These are phyloP conservation scores for Nomada lathburiana DNA, from an alignment of 2,888 invertebrate genomes.

Conservation along the genomic window DNA sequence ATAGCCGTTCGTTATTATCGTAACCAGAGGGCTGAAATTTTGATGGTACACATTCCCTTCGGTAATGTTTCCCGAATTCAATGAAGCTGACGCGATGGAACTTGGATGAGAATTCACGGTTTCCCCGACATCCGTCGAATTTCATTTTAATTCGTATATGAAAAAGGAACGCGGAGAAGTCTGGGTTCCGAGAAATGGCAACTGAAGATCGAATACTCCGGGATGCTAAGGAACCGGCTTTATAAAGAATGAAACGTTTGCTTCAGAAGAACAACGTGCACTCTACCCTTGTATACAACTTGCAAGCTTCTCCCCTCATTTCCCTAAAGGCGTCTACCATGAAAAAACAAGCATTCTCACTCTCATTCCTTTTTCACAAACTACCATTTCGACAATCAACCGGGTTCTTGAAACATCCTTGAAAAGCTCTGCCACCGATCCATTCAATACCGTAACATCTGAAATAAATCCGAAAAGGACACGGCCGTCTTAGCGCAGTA, in stretches of 20 bases:
- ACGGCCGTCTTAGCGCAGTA: too few species aligned
- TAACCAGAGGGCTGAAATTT: too few species aligned
- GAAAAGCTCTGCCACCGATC: not conserved
- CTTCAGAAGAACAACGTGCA: not conserved
- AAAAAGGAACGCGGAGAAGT: not conserved
- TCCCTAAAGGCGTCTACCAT: slow-evolving; percentile 19
- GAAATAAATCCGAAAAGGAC: too few species aligned
- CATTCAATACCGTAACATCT: too few species aligned
- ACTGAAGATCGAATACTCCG: not conserved
- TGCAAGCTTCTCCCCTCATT: slow-evolving; percentile 5
- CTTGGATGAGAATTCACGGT: too few species aligned
- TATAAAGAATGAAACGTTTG: slow-evolving; percentile 21
- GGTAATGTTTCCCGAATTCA: too few species aligned
- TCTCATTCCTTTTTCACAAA: slow-evolving; percentile 12
- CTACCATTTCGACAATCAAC: not conserved
- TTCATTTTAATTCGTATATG: not conserved
- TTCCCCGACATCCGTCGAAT: too few species aligned
- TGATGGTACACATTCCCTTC: too few species aligned
- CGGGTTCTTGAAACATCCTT: not conserved
- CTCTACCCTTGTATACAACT: not conserved
- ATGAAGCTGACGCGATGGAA: too few species aligned
- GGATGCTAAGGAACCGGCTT: not conserved
- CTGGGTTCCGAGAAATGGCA: not conserved
- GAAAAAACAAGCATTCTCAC: slow-evolving; percentile 12
- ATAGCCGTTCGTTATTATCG: not conserved